Evolutionary conservation across 2,888 invertebrate species (phyloP).

Genomic region (Megalurothrips usitatus): DNA sequence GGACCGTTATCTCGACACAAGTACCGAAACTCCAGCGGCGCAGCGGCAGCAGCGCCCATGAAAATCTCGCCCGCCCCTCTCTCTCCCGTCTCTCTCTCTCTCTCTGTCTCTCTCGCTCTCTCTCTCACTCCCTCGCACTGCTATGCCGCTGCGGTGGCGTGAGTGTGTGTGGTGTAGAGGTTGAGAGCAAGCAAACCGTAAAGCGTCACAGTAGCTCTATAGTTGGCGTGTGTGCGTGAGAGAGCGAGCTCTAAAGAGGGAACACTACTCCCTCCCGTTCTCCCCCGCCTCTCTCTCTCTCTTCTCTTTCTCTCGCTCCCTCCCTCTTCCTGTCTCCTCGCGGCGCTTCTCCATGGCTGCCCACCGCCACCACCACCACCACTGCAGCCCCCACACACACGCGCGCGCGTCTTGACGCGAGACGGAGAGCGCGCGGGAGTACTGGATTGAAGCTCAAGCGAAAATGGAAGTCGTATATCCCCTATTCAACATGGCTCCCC

Average conservation of each 20-base stretch:
- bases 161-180: background rate
- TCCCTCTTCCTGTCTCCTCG: no score
- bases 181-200: background rate
- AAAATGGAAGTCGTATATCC: conserved; percentile 11
- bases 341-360: no score
- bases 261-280: no score
- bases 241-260: no score
- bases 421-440: background rate
- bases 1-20: background rate
- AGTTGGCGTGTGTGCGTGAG: no score
- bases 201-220: background rate
- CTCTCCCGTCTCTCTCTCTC: background rate
- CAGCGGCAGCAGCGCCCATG: no score
- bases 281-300: no score
- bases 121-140: no score
- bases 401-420: background rate
- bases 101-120: background rate
- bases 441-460: conserved; percentile 11
- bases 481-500: conserved; percentile 6
- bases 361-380: background rate
- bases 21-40: background rate
- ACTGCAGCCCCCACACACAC: background rate
- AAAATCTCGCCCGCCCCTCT: background rate
- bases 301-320: no score
- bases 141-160: background rate